Evolutionary conservation across 2,113 vertebrate species (phyloP), one percentile per base, ranked within the genome.

Genomic region (Sorex araneus): DNA sequence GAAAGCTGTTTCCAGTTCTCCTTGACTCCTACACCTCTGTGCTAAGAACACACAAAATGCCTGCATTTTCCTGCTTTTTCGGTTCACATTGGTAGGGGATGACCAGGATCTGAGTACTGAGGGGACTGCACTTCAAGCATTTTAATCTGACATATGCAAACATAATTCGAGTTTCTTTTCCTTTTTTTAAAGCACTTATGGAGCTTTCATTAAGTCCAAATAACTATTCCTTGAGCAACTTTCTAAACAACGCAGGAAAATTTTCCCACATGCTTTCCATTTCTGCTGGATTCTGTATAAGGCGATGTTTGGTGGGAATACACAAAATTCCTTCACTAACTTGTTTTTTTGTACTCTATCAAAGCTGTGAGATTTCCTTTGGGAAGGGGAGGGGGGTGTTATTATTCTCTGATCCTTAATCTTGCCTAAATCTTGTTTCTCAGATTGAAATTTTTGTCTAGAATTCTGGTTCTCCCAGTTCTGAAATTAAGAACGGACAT

Each of bases 1-100:
- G 89, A 93, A 85, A 83, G 12, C 10, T 64, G 34, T 95, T 91
- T 90, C 79, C 64, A 87, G n/a, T 67, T 83, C 60, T 78, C 50
- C 34, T 79, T 32, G 12, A 25, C 84, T 50, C 74, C 71, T 83
- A 86, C 8, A 5, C 13, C 66, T 11, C 78, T 66, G 15, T 4
- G 13, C 54, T 28, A 73, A 32, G 18, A 71, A 71, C 43, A 89
- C 8, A 83, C 8, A 5, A 88, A 93, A 74, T 36, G 34, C 23
- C 64, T n/a, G 45, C 3, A 18, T 60, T 74, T 92, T 66, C 36
- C 71, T 69, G 57, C 83, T 47, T 87, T 93, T 92, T 78, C 45
- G 86, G 18, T 25, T 76, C 19, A 30, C 30, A 34, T 25, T 64
- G 54, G 11, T 40, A 10, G 10, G 78, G 32, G 16, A 36, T 69